phyloP scores from a whole-genome alignment of 2,797 vertebrate species.

The Mionectes olivaceus region DNA sequence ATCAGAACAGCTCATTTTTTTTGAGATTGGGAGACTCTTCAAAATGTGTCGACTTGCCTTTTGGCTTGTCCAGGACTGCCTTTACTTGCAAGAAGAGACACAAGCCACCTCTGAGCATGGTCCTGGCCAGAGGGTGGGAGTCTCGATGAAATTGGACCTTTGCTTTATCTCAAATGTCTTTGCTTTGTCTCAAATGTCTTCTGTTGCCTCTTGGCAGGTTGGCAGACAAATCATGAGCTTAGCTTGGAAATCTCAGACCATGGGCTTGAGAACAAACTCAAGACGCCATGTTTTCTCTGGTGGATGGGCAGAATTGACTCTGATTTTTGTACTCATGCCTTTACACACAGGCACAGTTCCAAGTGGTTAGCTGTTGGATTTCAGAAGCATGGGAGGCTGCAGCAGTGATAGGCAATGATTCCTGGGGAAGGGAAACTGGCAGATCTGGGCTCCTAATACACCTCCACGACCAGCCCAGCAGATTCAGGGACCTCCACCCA shows the following conservation, averaged over 20 bases:
- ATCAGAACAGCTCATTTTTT: not conserved
- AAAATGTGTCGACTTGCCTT: not conserved
- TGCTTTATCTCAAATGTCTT: not conserved
- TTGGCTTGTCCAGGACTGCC: not conserved
- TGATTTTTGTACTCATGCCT: not conserved
- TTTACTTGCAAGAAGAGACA: not conserved
- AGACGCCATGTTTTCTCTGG: not conserved
- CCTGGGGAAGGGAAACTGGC: not conserved
- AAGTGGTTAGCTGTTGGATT: not conserved
- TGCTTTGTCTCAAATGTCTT: not conserved
- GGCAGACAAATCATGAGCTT: not conserved
- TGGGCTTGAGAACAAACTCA: not conserved
- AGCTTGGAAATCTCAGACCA: not conserved
- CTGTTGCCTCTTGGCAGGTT: not conserved
- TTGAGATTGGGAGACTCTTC: not conserved
- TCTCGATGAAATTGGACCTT: not conserved
- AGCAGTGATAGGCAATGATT: rapidly evolving
- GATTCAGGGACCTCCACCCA: not conserved
- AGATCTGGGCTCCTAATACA: not conserved
- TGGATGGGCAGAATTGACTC: not conserved
- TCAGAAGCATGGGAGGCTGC: not conserved
- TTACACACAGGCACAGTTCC: not conserved
- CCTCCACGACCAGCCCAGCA: not conserved
- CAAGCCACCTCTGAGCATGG: not conserved
- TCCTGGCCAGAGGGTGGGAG: not conserved